Evolutionary conservation across 2,888 invertebrate species (phyloP).

Genomic region (Oscheius sp.): DNA sequence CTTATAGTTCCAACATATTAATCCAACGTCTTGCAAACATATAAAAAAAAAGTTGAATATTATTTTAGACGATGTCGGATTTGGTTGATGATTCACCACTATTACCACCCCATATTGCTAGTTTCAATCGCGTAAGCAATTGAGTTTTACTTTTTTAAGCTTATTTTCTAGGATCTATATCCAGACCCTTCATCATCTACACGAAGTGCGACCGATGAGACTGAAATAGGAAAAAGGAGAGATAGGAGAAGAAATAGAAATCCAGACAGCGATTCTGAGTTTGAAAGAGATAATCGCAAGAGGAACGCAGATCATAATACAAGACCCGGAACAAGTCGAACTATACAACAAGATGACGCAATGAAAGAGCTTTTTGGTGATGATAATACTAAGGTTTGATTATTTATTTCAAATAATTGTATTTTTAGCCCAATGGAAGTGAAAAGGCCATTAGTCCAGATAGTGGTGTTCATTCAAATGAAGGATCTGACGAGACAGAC

Average conservation of each 20-base stretch:
- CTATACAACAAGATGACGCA: not conserved
- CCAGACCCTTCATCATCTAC: conserved; percentile 10
- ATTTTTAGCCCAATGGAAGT: conserved; percentile 2
- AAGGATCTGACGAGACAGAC: conserved; percentile 33
- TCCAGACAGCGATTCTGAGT: conserved; percentile 20
- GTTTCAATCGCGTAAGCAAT: conserved; percentile 9
- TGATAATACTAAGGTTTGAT: conserved; percentile 14
- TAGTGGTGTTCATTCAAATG: conserved; percentile 48
- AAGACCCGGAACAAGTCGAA: conserved; percentile 14
- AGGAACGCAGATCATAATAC: conserved; percentile 3
- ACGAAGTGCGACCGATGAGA: not conserved
- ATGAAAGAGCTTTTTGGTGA: conserved; percentile 31
- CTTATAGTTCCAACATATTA: no score
- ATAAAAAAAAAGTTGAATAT: not conserved
- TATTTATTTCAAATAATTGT: not conserved
- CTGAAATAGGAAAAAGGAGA: not conserved
- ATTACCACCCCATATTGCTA: not conserved
- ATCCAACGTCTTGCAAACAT: no score
- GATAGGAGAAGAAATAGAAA: conserved; percentile 5
- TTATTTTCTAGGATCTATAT: not conserved
- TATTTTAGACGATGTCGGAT: conserved; percentile 8
- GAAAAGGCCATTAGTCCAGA: conserved; percentile 35
- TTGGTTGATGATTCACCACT: not conserved
- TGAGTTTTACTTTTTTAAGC: not conserved
- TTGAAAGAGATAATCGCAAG: conserved; percentile 2